Base-by-base conservation (phyloP, 2,113 vertebrate genomes). In the Ceyx margarethae region DNA sequence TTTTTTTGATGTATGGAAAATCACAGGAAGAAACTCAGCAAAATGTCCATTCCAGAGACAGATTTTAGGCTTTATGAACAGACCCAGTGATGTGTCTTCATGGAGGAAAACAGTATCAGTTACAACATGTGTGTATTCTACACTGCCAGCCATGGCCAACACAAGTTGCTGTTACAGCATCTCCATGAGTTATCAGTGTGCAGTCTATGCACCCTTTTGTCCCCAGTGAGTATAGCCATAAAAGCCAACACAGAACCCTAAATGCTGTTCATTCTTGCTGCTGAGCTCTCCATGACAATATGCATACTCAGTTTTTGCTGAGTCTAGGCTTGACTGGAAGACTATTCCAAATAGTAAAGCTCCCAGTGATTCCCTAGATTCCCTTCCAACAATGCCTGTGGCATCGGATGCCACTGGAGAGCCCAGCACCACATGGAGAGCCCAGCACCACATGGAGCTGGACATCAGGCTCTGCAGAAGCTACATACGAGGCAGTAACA, bases 161-260 rank as follows among this genome's bases (percentile, higher is more conserved):
- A 28, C 28, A 31, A 46, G 29, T 3, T 35, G 31, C 43, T 67
- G 29, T 17, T 81, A 37, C 58, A 45, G 42, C 64, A 1, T 45
- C 37, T 69, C 42, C n/a, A 78, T 20, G 18, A 28, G 50, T 26
- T 28, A 19, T 6, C 61, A 9, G 37, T 2, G n/a, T 57, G 57
- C 53, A 14, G 14, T 7, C n/a, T 28, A 10, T 25, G 11, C 22
- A 7, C 10, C 2, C 50, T 73, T 35, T 4, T 40, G 15, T 40
- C 18, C 19, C 21, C 54, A 20, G 17, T 29, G 86, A 43, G 3
- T 13, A 10, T 43, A 0, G 2, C 26, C 23, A 0, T 6, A 17
- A 57, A 43, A 71, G 8, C 21, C 64, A 48, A 21, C 9, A 6
- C 4, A 25, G 56, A 73, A 81, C 2, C 37, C 28, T 12, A 20